Conservation (phyloP, 2,797 vertebrate species). For the Tamandua tetradactyla region DNA sequence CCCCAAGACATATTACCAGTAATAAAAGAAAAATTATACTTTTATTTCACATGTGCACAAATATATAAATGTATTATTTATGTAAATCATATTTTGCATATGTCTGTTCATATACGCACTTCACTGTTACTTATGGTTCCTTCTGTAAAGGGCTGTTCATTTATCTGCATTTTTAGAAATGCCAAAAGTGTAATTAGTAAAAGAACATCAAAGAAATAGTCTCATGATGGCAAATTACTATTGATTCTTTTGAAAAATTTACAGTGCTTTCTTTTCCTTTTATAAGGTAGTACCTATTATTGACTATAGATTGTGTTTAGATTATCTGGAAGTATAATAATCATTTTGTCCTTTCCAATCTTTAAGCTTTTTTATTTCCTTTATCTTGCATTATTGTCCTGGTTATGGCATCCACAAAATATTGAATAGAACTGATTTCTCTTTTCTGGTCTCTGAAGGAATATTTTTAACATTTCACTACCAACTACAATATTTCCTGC, state of each 20-base stretch:
- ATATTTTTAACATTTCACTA: too few species aligned
- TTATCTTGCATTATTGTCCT: too few species aligned
- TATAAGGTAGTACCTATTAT: neutral
- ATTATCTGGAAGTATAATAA: too few species aligned
- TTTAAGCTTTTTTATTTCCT: too few species aligned
- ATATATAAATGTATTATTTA: neutral
- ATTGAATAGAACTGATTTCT: too few species aligned
- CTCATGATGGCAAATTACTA: neutral
- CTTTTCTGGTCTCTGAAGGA: too few species aligned
- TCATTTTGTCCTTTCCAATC: too few species aligned
- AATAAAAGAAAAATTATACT: neutral
- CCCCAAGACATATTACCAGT: neutral
- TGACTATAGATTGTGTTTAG: neutral
- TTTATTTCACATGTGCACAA: too few species aligned
- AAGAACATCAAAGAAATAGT: neutral
- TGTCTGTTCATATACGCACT: neutral
- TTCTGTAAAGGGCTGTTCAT: neutral
- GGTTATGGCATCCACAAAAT: too few species aligned
- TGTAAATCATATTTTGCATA: neutral
- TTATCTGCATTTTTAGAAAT: neutral
- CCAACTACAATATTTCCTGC: too few species aligned
- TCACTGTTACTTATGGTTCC: neutral
- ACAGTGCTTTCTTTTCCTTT: neutral
- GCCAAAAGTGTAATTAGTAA: neutral
- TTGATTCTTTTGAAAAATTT: constrained; percentile 8